A percentile compares a stretch with the other conserved stretches of the same genome.
phyloP scores from a whole-genome alignment of 37 sponge, comb jelly and placozoan species.

The Halichondria panicea region DNA sequence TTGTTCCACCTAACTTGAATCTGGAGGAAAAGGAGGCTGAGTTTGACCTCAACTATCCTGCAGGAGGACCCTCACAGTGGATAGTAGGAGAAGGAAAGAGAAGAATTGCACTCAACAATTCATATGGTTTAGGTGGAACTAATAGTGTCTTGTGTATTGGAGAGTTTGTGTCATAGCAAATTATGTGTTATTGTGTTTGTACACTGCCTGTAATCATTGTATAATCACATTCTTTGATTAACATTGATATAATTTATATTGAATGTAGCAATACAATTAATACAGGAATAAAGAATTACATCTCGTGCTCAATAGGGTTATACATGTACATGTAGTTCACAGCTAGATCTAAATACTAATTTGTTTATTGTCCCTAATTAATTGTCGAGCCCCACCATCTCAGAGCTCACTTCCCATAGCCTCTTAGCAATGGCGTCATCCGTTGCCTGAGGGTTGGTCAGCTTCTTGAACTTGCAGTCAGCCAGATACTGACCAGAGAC shows the following conservation, averaged over 20 bases:
- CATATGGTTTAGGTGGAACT: conserved; percentile 99
- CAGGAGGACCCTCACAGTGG: conserved; percentile 33
- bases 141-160: conserved; percentile 62
- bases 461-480: conserved; percentile 60
- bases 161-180: too few relatives aligned
- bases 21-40: conserved; percentile 34
- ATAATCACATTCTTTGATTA: too few relatives aligned
- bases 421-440: conserved; percentile 44
- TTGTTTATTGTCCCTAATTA: too few relatives aligned
- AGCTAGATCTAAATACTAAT: too few relatives aligned
- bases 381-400: conserved; percentile 48
- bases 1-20: conserved; percentile 88
- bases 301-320: too few relatives aligned
- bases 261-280: too few relatives aligned
- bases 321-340: too few relatives aligned
- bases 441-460: conserved; percentile 7
- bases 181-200: too few relatives aligned
- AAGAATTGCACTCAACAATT: conserved; percentile 87
- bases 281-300: too few relatives aligned
- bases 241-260: too few relatives aligned
- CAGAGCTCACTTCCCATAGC: conserved; percentile 9
- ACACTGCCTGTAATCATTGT: too few relatives aligned
- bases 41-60: conserved; percentile 77
- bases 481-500: conserved; percentile 68
- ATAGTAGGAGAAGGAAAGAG: conserved; percentile 9